phyloP scores from a whole-genome alignment of 2,113 vertebrate genomes.

The Hemichromis elongatus region DNA sequence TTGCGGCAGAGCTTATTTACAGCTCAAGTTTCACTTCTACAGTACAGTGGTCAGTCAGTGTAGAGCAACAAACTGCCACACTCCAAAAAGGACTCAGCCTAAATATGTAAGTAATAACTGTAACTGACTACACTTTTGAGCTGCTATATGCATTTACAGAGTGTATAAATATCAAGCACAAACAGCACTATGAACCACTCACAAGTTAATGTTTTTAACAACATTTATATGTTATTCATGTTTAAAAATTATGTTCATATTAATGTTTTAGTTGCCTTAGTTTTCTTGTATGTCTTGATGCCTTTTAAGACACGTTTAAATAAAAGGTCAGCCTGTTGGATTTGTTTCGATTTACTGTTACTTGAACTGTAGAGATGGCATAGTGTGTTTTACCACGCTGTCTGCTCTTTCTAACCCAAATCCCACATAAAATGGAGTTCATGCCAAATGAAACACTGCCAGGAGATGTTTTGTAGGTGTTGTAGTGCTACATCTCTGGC shows the following conservation, averaged over 20 bases:
- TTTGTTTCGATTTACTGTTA: neutral
- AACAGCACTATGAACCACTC: neutral
- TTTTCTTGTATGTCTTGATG: neutral
- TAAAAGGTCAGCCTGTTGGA: neutral
- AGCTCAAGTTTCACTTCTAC: neutral
- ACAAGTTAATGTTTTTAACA: neutral
- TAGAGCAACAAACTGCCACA: neutral
- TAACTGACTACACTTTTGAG: neutral
- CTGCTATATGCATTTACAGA: neutral
- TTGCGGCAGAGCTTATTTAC: neutral
- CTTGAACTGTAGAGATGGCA: neutral
- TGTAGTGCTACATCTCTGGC: constrained; percentile 26
- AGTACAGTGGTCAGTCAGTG: neutral
- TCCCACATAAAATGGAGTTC: constrained; percentile 32
- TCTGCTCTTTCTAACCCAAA: constrained; percentile 19
- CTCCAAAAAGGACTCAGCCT: neutral
- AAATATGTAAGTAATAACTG: neutral
- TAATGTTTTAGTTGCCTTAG: neutral
- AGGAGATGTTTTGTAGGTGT: constrained; percentile 3
- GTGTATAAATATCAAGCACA: neutral
- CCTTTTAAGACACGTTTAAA: neutral
- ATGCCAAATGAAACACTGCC: constrained; percentile 1
- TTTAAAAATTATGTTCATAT: neutral
- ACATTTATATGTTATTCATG: neutral
- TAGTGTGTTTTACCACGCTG: neutral